Percentiles rank a stretch among this genome's conserved stretches.
phyloP scores from a whole-genome alignment of 2,113 vertebrate species.

The Platichthys flesus region DNA sequence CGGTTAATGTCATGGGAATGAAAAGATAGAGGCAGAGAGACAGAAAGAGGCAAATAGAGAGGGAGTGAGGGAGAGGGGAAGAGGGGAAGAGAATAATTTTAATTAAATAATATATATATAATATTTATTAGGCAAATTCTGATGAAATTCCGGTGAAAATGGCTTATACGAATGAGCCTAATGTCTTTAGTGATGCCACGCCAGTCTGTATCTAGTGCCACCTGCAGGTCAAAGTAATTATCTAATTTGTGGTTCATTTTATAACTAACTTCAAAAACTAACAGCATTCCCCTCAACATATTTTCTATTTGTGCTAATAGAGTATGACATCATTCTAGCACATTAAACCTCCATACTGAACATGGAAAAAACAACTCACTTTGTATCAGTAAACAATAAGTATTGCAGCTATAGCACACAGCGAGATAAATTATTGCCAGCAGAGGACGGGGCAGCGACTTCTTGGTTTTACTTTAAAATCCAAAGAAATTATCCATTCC shows the following conservation, averaged over 20 bases:
- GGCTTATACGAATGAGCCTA: background rate
- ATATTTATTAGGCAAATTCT: background rate
- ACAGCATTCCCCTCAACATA: no score
- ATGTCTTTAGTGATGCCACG: no score
- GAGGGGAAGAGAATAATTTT: background rate
- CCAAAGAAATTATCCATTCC: background rate
- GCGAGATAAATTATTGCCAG: no score
- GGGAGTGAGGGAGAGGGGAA: no score
- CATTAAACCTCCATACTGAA: background rate
- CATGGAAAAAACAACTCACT: no score
- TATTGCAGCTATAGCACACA: no score
- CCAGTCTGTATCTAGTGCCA: no score
- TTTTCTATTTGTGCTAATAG: no score
- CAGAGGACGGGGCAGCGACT: background rate
- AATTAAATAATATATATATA: no score
- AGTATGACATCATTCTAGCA: no score
- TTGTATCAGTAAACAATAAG: no score
- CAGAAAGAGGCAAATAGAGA: background rate
- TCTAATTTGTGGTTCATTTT: background rate
- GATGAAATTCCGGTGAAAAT: background rate
- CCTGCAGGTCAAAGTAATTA: background rate
- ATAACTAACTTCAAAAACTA: no score
- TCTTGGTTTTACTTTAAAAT: background rate
- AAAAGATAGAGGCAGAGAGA: conserved; percentile 17
- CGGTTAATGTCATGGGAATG: background rate